Base-by-base conservation (phyloP, 2,113 vertebrate genomes). In the Bufo bufo region DNA sequence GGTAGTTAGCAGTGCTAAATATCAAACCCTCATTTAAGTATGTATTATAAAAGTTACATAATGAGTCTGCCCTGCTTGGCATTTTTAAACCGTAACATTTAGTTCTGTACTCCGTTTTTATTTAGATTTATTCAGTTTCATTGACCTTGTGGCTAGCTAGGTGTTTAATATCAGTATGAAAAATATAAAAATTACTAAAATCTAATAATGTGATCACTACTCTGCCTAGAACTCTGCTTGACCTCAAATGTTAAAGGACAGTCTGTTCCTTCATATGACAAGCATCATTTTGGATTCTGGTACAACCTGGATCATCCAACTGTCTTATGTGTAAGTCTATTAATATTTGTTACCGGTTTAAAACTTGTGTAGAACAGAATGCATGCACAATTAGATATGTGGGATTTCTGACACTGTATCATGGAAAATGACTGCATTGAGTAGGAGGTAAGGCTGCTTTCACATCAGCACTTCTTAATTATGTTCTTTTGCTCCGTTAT, bases 201-300 rank as follows among this genome's bases (percentile, higher is more conserved):
- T 47, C 49, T 54, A 33, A 52, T 54, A 69, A 84, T 49, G 52
- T 83, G 47, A 16, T 23, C 12, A 66, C 47, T 71, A 2, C 20
- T 83, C 19, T 52, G 12, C 86, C 85, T 91, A 99, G 98, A 99
- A 92, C 91, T 99, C 49, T 99, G 98, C 90, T 90, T 99, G 93
- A 99, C 98, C 3, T 99, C 98, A 85, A 99, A 99, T 79, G 92
- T 99, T 89, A 99, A 97, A 94, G 96, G 96, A 89, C 94, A 97
- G 92, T 98, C 96, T 0, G 97, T 99, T 58, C 90, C 94, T 0
- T 95, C 95, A 77, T 98, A 95, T 33, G 92, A 96, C 71, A 91
- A 96, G 47, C 99, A 99, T 92, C 99, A 99, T 91, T 99, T 99
- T 85, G 95, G 94, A 87, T 97, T 97, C 92, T 99, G 99, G 99